Percentiles rank a stretch among this genome's conserved stretches.
phyloP scores from a whole-genome alignment of 2,888 invertebrate species.

The Macaria notata region DNA sequence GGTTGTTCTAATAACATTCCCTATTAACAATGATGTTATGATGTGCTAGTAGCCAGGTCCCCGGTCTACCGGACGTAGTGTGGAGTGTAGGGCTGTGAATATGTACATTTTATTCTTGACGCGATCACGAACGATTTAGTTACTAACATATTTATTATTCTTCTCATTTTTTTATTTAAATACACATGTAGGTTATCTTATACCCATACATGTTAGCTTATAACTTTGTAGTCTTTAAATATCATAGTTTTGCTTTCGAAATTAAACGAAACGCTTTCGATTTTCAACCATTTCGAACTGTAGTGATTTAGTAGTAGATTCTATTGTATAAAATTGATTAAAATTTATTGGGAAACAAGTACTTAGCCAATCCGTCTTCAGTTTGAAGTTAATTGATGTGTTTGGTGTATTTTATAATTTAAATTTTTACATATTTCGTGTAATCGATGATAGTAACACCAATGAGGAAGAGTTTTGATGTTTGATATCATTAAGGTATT shows the following conservation, averaged over 20 bases:
- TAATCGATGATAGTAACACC: too few species aligned
- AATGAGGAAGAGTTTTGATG: not conserved
- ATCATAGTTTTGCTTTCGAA: slow-evolving; percentile 30
- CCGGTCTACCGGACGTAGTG: too few species aligned
- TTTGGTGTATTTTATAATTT: not conserved
- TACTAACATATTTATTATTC: slow-evolving; percentile 52
- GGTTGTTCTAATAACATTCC: too few species aligned
- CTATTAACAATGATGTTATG: too few species aligned
- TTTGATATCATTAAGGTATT: too few species aligned
- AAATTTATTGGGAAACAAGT: not conserved
- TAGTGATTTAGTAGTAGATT: slow-evolving; percentile 8
- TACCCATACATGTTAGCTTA: slow-evolving; percentile 15
- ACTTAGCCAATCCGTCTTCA: not conserved
- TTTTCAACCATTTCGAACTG: not conserved
- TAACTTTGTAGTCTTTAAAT: slow-evolving; percentile 31
- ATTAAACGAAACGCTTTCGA: slow-evolving; percentile 6
- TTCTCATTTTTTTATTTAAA: slow-evolving; percentile 39
- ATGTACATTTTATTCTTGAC: slow-evolving; percentile 59
- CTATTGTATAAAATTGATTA: not conserved
- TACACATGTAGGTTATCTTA: slow-evolving; percentile 28
- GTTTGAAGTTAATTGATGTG: too few species aligned
- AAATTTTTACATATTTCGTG: too few species aligned
- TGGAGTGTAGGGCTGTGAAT: slow-evolving; percentile 75
- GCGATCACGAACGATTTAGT: slow-evolving; percentile 45
- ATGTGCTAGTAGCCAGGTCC: too few species aligned